Evolutionary conservation across 1,140 invertebrate genomes (phyloP), one percentile per base, ranked within the genome.

Genomic region (Subanguina moxae): DNA sequence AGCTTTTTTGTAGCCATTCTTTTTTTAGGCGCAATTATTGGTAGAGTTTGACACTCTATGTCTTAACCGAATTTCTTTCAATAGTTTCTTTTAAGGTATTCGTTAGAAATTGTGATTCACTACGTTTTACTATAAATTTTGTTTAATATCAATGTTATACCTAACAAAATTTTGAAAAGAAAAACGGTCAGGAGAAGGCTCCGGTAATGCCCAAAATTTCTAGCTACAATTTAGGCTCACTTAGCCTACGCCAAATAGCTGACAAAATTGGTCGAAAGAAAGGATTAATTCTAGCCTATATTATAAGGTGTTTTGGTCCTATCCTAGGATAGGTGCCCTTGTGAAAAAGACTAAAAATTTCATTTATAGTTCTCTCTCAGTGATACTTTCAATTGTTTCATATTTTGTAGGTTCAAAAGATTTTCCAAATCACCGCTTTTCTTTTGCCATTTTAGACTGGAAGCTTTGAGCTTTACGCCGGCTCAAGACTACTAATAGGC

Each of bases 1-100:
- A 79, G 76, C 64, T 62, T 69, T 57, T 68, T 81, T 25, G 74
- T 79, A 3, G 78, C 77, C 0, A 58, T 81, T 48, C 30, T 79
- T 0, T 82, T 81, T 28, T 30, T 81, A 19, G 77, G 77, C 28
- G 77, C 77, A 25, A 70, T 79, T 15, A 43, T 38, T 38, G 32
- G 32, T 38, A 38, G 11, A 11, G n/a, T n/a, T n/a, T n/a, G n/a
- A n/a, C n/a, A n/a, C 11, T 38, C 32, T 11, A 38, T 5, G 32
- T 3, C 3, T 38, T 38, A 38, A 38, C 32, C 11, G 3, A 5
- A 5, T 38, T 38, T 38, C 32, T 38, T 3, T n/a, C n/a, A n/a
- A n/a, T n/a, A n/a, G n/a, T n/a, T n/a, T n/a, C n/a, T n/a, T n/a
- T n/a, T n/a, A n/a, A n/a, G n/a, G n/a, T n/a, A n/a, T n/a, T n/a